Base-by-base conservation (phyloP, 2,113 vertebrate genomes). In the Rissa tridactyla region DNA sequence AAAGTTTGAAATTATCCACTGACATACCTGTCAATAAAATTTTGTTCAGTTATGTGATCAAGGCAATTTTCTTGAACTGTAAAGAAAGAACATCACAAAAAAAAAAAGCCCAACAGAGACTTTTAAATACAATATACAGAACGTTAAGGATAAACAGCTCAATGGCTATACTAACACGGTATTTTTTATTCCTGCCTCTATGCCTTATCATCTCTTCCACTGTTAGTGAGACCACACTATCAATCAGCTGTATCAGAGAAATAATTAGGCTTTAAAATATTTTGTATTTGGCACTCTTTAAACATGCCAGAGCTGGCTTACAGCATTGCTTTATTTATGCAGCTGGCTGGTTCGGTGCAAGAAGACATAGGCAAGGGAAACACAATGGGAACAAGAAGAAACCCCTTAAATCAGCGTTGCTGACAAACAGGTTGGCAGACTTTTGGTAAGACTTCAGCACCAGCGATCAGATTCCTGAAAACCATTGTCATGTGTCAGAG, bases 21-120 rank as follows among this genome's bases (percentile, higher is more conserved):
- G 6, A 94, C 97, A 54, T 98, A 98, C 98, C 9, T 14, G 21
- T 73, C 46, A 4, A 47, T 17, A 55, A 26, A 2, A 0, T 52
- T 51, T 78, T 97, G 88, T 51, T 96, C 94, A 51, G 11, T 4
- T 11, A 20, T 0, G 8, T 69, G 8, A 52, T 95, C 90, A 21
- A 11, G 16, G 80, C 14, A 36, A 60, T 44, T 72, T 86, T 95
- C 93, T 95, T 97, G 36, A 90, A 15, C 98, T 98, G 82, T 25
- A 96, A 95, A 96, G 82, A 83, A 96, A 96, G 34, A 94, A 69
- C 1, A 0, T 57, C 47, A 90, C 42, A 30, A 70, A 75, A 87
- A 57, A 87, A 57, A n/a, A 58, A 64, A 42, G 7, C 34, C 6
- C 14, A 84, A 51, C 6, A 30, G 20, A 80, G 20, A 66, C 30